A percentile compares a stretch with the other conserved stretches of the same genome.
These are phyloP conservation scores for Orchestia grillus DNA, from an alignment of 1,140 invertebrate species.

Conservation along the genomic window DNA sequence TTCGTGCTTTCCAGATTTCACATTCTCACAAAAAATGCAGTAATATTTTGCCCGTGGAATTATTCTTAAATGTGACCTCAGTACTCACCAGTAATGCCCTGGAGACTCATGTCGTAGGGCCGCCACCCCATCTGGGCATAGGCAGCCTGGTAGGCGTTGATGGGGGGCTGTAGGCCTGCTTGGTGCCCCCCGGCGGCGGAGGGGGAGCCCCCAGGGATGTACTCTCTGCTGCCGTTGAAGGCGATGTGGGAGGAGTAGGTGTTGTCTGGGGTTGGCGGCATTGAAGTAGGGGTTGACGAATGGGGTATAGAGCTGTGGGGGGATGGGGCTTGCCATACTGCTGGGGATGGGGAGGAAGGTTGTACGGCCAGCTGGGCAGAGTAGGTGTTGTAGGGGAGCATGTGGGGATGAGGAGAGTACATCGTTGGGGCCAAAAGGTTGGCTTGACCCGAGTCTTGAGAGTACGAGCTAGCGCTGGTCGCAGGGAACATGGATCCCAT, in stretches of 20 bases:
- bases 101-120: constrained; percentile 65
- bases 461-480: constrained; percentile 62
- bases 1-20: no score
- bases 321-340: constrained; percentile 66
- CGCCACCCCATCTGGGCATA: constrained; percentile 67
- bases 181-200: constrained; percentile 56
- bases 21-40: no score
- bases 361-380: constrained; percentile 65
- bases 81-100: constrained; percentile 62
- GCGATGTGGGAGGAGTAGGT: constrained; percentile 63
- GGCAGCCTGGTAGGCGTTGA: constrained; percentile 63
- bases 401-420: constrained; percentile 65
- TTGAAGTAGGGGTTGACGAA: constrained; percentile 61
- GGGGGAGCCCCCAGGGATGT: constrained; percentile 59
- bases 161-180: constrained; percentile 59
- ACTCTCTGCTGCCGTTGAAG: constrained; percentile 65
- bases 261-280: constrained; percentile 64
- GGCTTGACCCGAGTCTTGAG: constrained; percentile 63
- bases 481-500: constrained; percentile 63
- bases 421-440: constrained; percentile 66
- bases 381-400: constrained; percentile 67
- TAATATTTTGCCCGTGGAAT: no score
- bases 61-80: not conserved
- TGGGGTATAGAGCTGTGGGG: constrained; percentile 64
- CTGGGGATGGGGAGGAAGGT: constrained; percentile 65